These are phyloP conservation scores for Botia kubotai DNA, from an alignment of 2,797 vertebrate genomes.

Conservation along the genomic window DNA sequence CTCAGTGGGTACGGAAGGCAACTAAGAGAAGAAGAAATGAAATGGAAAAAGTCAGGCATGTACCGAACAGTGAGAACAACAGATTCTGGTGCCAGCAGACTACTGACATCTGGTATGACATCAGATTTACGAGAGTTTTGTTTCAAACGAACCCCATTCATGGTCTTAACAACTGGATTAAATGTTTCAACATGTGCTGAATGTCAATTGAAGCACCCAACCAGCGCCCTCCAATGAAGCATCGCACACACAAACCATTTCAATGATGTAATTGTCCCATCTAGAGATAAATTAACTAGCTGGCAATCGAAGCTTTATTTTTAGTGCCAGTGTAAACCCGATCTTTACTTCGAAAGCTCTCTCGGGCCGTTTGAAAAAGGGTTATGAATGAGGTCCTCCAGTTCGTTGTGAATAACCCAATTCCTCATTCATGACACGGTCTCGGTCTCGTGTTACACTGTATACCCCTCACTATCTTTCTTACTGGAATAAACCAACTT, in stretches of 20 bases:
- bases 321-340: constrained; percentile 72
- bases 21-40: constrained; percentile 62
- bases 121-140: constrained; percentile 15
- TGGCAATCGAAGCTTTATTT: constrained; percentile 66
- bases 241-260: not conserved
- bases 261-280: not conserved
- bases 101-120: constrained; percentile 18
- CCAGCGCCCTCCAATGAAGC: not conserved
- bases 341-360: constrained; percentile 77
- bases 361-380: constrained; percentile 72
- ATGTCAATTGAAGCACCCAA: not conserved
- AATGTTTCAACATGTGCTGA: constrained; percentile 54
- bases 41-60: constrained; percentile 34
- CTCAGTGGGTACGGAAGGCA: constrained; percentile 74
- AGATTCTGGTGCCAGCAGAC: constrained; percentile 11
- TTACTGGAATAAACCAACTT: constrained; percentile 18
- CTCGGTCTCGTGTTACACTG: constrained; percentile 72
- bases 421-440: constrained; percentile 63
- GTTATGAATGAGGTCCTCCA: constrained; percentile 70
- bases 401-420: constrained; percentile 65
- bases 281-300: constrained; percentile 20
- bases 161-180: not conserved
- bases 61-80: not conserved
- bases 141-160: constrained; percentile 20
- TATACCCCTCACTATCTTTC: constrained; percentile 47